phyloP scores from a whole-genome alignment of 2,113 vertebrate species.

The Platichthys flesus region DNA sequence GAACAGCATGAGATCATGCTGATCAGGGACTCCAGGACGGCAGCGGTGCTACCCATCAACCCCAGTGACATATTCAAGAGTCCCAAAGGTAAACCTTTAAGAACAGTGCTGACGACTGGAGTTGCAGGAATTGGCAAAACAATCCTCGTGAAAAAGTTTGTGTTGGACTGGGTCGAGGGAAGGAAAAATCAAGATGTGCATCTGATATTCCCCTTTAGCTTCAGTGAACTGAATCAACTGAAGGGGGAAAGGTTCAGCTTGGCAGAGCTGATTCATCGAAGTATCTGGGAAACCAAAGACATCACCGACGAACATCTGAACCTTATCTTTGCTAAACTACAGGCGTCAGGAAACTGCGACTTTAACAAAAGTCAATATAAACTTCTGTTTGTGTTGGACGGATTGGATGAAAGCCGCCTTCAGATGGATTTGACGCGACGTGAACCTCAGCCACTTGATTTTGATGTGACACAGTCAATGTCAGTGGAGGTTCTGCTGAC shows the following conservation, averaged over 20 bases:
- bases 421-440: not conserved
- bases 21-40: not conserved
- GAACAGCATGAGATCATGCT: not conserved
- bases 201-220: slow-evolving; percentile 7
- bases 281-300: not conserved
- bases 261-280: not conserved
- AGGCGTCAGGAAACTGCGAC: not conserved
- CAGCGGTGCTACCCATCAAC: not conserved
- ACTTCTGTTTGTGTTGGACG: slow-evolving; percentile 10
- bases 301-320: not conserved
- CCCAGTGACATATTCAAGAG: not conserved
- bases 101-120: slow-evolving; percentile 2
- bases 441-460: not conserved
- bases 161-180: not conserved
- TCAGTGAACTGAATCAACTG: not conserved
- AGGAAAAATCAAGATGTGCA: slow-evolving; percentile 3
- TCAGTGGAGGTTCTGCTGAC: not conserved
- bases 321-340: not conserved
- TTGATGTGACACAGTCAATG: not conserved
- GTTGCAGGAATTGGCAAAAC: slow-evolving; percentile 11
- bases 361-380: not conserved
- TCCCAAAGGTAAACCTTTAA: not conserved
- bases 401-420: slow-evolving; percentile 1
- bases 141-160: not conserved
- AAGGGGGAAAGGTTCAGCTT: not conserved